Base-by-base conservation (phyloP, 2,888 invertebrate genomes). In the Eilema caniola region DNA sequence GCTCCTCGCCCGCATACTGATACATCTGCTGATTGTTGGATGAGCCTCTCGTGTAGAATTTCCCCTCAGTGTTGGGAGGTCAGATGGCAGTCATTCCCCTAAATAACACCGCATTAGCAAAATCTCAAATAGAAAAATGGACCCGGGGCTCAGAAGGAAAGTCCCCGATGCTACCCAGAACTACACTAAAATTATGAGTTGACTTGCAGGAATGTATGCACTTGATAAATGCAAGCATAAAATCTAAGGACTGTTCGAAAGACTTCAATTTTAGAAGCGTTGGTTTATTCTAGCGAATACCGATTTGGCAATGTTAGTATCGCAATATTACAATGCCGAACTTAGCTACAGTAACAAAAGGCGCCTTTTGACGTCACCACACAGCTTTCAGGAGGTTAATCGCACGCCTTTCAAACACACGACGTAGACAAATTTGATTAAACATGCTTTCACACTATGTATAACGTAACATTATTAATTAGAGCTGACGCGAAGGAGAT, bases 371-470 rank as follows among this genome's bases (percentile, higher is more conserved):
- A 61, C 73, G 77, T 79, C 80, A 88, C 88, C 90, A 71, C 89
- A 88, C 79, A 77, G 87, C 90, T 91, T 86, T 89, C 86, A 87
- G 85, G 85, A 88, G 87, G 88, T 89, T 92, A 92, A 93, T 93
- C 92, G 90, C 81, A 71, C 81, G 85, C 89, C 89, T 88, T 90
- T 92, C 89, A 90, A 91, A 91, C 86, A 89, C 76, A 86, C 84
- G 88, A 88, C 88, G 89, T 79, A 88, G 88, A 89, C 90, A 89
- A 92, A 93, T 92, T 92, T 90, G 92, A 93, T 92, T 92, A 91
- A 91, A 90, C 88, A 89, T 80, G 91, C 90, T 91, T 90, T 89
- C 86, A 90, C 90, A 85, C 87, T 85, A 81, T 79, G 80, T 81
- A 85, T 80, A 85, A 85, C 83, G 85, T 85, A 87, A 85, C 86